Percentiles rank a stretch among this genome's conserved stretches.
phyloP scores from a whole-genome alignment of 1,140 invertebrate genomes.

The Bombus affinis region DNA sequence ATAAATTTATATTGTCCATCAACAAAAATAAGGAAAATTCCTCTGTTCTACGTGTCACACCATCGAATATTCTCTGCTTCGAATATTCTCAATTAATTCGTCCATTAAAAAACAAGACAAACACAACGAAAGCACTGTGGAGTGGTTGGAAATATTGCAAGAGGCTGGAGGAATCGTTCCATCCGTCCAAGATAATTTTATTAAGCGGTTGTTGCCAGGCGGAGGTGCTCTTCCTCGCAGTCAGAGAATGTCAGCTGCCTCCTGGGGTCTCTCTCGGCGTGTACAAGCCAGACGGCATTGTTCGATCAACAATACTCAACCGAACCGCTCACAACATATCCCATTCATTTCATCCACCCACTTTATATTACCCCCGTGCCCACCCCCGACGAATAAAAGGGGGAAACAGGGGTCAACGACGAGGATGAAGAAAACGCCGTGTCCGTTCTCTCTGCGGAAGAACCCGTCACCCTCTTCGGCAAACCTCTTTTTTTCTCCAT shows the following conservation, averaged over 20 bases:
- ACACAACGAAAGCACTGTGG: too few relatives aligned
- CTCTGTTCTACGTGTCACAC: too few relatives aligned
- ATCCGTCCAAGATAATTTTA: slow-evolving; percentile 59
- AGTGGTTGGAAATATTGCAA: not conserved
- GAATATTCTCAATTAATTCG: too few relatives aligned
- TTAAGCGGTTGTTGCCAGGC: slow-evolving; percentile 71
- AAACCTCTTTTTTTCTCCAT: slow-evolving; percentile 17
- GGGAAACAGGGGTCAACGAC: slow-evolving; percentile 56
- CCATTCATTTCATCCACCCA: slow-evolving; percentile 78
- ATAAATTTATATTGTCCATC: too few relatives aligned
- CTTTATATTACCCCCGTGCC: slow-evolving; percentile 73
- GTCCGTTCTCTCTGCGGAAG: slow-evolving; percentile 67
- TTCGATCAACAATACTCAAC: slow-evolving; percentile 79
- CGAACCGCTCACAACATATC: slow-evolving; percentile 79
- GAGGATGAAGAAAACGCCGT: slow-evolving; percentile 58
- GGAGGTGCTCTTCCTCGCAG: slow-evolving; percentile 73
- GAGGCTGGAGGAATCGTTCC: not conserved
- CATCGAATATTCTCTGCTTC: too few relatives aligned
- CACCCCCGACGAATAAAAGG: slow-evolving; percentile 40
- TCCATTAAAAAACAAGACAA: too few relatives aligned
- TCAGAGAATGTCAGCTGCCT: slow-evolving; percentile 79
- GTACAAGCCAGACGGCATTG: slow-evolving; percentile 78
- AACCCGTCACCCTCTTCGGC: slow-evolving; percentile 62
- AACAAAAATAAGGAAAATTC: too few relatives aligned
- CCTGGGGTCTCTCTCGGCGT: slow-evolving; percentile 69